Evolutionary conservation across 2,797 vertebrate genomes (phyloP), one percentile per base, ranked within the genome.

Genomic region (Micrastur ruficollis): DNA sequence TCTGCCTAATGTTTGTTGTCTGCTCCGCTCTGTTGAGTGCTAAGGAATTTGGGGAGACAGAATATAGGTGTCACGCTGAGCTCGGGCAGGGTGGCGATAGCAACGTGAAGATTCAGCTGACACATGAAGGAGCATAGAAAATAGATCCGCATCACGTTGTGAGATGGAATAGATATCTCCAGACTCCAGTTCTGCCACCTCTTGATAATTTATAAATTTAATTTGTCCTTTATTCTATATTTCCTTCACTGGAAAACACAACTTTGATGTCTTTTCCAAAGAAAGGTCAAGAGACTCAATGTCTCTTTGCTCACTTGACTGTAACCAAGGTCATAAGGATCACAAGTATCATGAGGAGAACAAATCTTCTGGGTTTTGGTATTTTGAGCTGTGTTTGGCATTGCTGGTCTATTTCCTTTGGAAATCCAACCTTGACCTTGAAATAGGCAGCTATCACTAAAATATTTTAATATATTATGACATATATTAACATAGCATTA

Each of bases 371-470:
- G 3, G 8, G 12, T 75, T 72, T 58, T 29, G 32, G 4, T 70
- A 26, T 40, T 80, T 83, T 58, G 5, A 63, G 49, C 26, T 49
- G 11, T 55, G 10, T 72, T 75, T 66, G 40, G 10, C 12, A 53
- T 49, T 68, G 5, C 11, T 49, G 32, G 1, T 32, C 25, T 55
- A 5, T 46, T 74, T 81, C 44, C 2, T 52, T 74, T 34, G 25
- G 1, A 11, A 72, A 21, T 25, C 5, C 6, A 52, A 27, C 42
- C 42, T 90, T 96, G 75, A 71, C 29, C 85, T 96, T 49, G 36
- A 95, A 75, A 76, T 63, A 92, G 26, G n/a, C 53, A 78, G 11
- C 50, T 89, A 56, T n/a, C 85, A 34, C 4, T 84, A 38, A 91
- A 87, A 47, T 0, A 79, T 93, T 91, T 42, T 8, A n/a, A 38